A percentile compares a stretch with the other conserved stretches of the same genome.
Evolutionary conservation across 1,140 invertebrate genomes (phyloP).

Genomic region (Drosophila lini): DNA sequence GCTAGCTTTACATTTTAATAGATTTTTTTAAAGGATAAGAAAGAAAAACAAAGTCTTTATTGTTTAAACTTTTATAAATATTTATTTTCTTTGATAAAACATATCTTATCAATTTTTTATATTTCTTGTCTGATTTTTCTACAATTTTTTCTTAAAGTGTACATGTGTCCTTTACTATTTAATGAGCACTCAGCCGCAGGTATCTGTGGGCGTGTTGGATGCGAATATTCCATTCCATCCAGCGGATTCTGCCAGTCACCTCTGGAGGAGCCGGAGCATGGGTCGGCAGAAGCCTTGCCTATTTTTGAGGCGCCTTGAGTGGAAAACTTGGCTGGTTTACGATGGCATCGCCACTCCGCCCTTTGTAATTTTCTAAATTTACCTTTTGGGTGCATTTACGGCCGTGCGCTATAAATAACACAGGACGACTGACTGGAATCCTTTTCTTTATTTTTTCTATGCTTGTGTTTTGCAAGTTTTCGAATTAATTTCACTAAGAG

Average conservation of each 20-base stretch:
- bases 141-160: background rate
- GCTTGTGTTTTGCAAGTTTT: slow-evolving; percentile 29
- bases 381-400: slow-evolving; percentile 53
- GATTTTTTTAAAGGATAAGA: background rate
- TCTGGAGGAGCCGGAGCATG: background rate
- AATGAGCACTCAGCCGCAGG: slow-evolving; percentile 68
- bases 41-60: background rate
- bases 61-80: background rate
- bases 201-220: slow-evolving; percentile 35
- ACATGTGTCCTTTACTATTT: slow-evolving; percentile 61
- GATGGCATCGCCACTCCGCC: slow-evolving; percentile 16
- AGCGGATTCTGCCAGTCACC: slow-evolving; percentile 43
- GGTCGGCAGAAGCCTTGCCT: slow-evolving; percentile 21
- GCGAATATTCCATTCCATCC: slow-evolving; percentile 21
- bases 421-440: slow-evolving; percentile 25
- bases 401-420: slow-evolving; percentile 54
- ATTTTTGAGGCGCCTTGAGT: slow-evolving; percentile 43
- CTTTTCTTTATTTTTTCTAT: slow-evolving; percentile 11
- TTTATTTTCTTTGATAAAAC: background rate
- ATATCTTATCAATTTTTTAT: background rate
- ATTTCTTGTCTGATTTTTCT: background rate
- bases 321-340: slow-evolving; percentile 44
- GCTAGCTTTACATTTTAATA: background rate
- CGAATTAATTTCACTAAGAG: slow-evolving; percentile 67
- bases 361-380: slow-evolving; percentile 46